These are phyloP conservation scores for Channa striata DNA, from an alignment of 2,797 vertebrate genomes.

Conservation along the genomic window DNA sequence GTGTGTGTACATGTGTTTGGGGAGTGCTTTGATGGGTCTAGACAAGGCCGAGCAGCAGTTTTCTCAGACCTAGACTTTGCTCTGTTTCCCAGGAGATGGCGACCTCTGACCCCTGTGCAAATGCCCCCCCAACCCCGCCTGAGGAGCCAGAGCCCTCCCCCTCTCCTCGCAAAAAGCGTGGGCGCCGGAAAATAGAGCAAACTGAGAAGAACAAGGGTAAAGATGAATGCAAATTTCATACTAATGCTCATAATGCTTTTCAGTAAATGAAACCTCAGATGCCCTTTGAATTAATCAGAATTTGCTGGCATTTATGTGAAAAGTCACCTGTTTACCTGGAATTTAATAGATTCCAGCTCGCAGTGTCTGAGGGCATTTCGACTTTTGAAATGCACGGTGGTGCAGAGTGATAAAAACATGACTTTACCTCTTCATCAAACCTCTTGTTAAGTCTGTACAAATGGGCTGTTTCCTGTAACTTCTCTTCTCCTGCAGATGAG, in stretches of 20 bases:
- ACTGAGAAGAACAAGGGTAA: constrained; percentile 79
- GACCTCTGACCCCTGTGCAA: constrained; percentile 80
- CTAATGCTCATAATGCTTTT: neutral
- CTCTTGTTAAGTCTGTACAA: constrained; percentile 68
- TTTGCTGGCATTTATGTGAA: constrained; percentile 4
- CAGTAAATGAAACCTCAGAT: neutral
- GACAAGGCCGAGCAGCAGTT: constrained; percentile 44
- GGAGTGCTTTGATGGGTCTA: constrained; percentile 60
- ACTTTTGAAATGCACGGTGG: constrained; percentile 37
- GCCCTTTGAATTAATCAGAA: constrained; percentile 1
- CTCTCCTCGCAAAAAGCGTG: constrained; percentile 81
- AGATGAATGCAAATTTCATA: constrained; percentile 30
- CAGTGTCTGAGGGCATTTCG: constrained; percentile 29
- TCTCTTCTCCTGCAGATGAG: constrained; percentile 74
- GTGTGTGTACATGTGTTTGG: constrained; percentile 44
- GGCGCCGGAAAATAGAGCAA: constrained; percentile 80
- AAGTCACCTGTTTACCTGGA: constrained; percentile 8
- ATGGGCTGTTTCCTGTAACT: constrained; percentile 68
- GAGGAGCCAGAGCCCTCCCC: constrained; percentile 80
- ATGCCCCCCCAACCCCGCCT: constrained; percentile 80
- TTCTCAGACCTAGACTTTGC: constrained; percentile 69
- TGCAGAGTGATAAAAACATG: constrained; percentile 58
- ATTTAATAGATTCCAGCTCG: constrained; percentile 33
- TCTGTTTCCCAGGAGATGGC: constrained; percentile 80
- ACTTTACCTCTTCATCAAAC: constrained; percentile 61